These are phyloP conservation scores for Ischnus inquisitorius DNA, from an alignment of 2,888 invertebrate genomes.

Conservation along the genomic window DNA sequence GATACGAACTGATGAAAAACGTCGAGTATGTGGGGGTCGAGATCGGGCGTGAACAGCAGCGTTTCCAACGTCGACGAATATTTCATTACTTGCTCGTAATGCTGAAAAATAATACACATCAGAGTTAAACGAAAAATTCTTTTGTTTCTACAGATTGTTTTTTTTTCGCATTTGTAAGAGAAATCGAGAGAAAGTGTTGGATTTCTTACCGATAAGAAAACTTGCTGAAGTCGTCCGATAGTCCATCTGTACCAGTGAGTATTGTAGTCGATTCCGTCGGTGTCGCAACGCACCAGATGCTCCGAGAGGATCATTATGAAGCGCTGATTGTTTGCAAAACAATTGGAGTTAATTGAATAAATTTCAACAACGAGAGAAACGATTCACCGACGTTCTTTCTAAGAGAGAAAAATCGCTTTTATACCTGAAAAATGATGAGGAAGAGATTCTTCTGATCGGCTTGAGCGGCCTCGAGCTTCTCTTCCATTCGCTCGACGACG, in stretches of 20 bases:
- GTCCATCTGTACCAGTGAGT: slow-evolving; percentile 99
- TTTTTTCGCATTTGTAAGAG: too few relatives aligned
- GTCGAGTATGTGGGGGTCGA: slow-evolving; percentile 98
- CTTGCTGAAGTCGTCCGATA: slow-evolving; percentile 96
- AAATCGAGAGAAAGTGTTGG: neutral
- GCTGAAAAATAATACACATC: slow-evolving; percentile 88
- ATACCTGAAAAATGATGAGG: slow-evolving; percentile 96
- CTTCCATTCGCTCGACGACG: slow-evolving; percentile 98
- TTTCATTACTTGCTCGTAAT: slow-evolving; percentile 98
- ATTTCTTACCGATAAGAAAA: slow-evolving; percentile 96
- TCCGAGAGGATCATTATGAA: slow-evolving; percentile 99
- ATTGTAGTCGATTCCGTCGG: slow-evolving; percentile 96
- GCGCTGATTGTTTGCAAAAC: slow-evolving; percentile 86
- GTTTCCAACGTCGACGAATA: slow-evolving; percentile 98
- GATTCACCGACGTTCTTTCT: too few relatives aligned
- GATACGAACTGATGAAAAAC: slow-evolving; percentile 99
- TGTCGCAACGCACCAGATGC: slow-evolving; percentile 97
- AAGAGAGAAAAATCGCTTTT: neutral
- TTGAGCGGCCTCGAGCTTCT: slow-evolving; percentile 96
- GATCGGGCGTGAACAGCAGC: slow-evolving; percentile 97
- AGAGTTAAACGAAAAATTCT: neutral
- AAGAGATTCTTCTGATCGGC: slow-evolving; percentile 98
- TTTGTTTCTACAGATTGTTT: neutral
- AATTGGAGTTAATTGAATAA: slow-evolving; percentile 30
- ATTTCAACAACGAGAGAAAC: neutral